A percentile compares a stretch with the other conserved stretches of the same genome.
Evolutionary conservation across 2,888 invertebrate genomes (phyloP).

Genomic region (Eudasyphora cyanicolor): DNA sequence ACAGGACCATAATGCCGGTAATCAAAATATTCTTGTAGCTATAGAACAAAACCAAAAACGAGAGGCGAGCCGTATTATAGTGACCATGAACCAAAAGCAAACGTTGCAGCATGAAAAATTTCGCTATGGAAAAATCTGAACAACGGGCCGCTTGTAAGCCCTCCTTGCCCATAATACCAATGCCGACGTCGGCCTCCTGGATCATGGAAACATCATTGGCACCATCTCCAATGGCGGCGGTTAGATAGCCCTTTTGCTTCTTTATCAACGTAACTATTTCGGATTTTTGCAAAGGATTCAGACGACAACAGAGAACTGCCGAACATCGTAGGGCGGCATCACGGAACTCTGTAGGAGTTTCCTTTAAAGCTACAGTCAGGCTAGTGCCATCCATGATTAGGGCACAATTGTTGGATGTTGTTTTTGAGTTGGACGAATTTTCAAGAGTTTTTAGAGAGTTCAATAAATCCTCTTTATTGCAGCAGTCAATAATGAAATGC

Average conservation of each 20-base stretch:
- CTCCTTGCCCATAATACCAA: slow-evolving; percentile 88
- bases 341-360: slow-evolving; percentile 84
- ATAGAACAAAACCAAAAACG: slow-evolving; percentile 89
- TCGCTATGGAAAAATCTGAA: slow-evolving; percentile 92
- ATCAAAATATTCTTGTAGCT: slow-evolving; percentile 92
- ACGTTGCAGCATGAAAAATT: slow-evolving; percentile 89
- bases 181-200: slow-evolving; percentile 96
- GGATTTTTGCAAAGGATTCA: slow-evolving; percentile 94
- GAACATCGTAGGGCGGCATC: slow-evolving; percentile 86
- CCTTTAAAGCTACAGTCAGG: slow-evolving; percentile 84
- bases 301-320: slow-evolving; percentile 92
- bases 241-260: slow-evolving; percentile 84
- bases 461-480: slow-evolving; percentile 80
- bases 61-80: slow-evolving; percentile 88
- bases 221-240: slow-evolving; percentile 97
- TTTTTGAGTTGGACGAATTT: slow-evolving; percentile 75
- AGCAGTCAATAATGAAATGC: slow-evolving; percentile 81
- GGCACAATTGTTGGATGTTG: slow-evolving; percentile 83
- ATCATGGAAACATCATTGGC: slow-evolving; percentile 99
- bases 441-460: slow-evolving; percentile 84
- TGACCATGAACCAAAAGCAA: slow-evolving; percentile 91
- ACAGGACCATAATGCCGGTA: slow-evolving; percentile 83
- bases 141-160: slow-evolving; percentile 87
- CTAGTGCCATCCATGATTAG: slow-evolving; percentile 90
- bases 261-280: slow-evolving; percentile 91